Base-by-base conservation (phyloP, 2,888 invertebrate genomes). In the Caenorhabditis sulstoni region DNA sequence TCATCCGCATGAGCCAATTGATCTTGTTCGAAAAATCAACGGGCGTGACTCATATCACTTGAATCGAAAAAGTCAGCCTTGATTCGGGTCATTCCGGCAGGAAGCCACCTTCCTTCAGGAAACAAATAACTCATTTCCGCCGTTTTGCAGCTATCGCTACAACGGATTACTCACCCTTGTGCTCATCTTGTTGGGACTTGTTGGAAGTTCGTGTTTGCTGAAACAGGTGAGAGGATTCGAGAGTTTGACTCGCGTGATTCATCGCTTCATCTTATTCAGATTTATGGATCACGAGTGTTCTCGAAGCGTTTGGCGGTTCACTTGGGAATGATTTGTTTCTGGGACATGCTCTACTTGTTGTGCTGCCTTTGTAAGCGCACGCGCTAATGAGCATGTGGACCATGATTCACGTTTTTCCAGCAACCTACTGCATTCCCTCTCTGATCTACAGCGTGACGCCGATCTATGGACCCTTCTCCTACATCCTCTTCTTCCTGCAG, bases 401-500 rank as follows among this genome's bases (percentile, higher is more conserved):
- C 16, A 35, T 18, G 16, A 23, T 11, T 41, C 3, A 9, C n/a
- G n/a, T 7, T 29, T 37, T 67, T 74, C 37, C 23, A 81, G 81
- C 82, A n/a, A 82, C 84, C 12, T 82, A 82, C 41, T 79, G 82
- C 29, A 68, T 82, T 9, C 84, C 85, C 16, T 84, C 85, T 0
- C 44, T 85, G 14, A 64, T 84, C 44, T 83, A 83, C 65, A 58
- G 76, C 22, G 83, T 84, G 45, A 79, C 83, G 1, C 85, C 84
- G 1, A 82, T 77, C 52, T 85, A 83, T 65, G 86, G 86, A n/a
- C 66, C 71, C 9, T 77, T 85, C n/a, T 87, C 89, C n/a, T 89
- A 89, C 75, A 76, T 90, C 41, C 82, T 89, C n/a, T 88, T 86
- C 76, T 62, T 90, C 44, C 82, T 89, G 18, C 89, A 89, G 68